Conservation (phyloP, 2,797 vertebrate species). For the Odontamblyopus rebecca region DNA sequence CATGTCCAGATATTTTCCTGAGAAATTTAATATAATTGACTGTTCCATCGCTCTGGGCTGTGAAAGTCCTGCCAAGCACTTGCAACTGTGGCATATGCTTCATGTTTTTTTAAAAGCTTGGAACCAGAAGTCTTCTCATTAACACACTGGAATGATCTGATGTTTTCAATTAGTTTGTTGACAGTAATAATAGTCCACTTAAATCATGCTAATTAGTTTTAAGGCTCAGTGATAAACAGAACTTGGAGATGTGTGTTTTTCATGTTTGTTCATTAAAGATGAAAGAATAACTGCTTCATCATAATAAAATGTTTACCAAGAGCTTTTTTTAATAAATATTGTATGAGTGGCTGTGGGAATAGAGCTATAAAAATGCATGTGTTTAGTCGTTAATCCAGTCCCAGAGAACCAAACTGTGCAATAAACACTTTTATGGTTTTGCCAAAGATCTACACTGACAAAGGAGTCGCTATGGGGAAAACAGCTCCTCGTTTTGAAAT, state of each 20-base stretch:
- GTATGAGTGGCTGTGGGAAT: background rate
- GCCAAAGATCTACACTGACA: background rate
- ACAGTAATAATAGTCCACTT: constrained; percentile 2
- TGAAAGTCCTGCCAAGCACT: constrained; percentile 22
- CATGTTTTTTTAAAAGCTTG: constrained; percentile 61
- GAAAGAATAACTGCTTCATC: background rate
- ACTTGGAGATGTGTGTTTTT: constrained; percentile 1
- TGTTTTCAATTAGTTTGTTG: constrained; percentile 16
- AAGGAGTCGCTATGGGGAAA: background rate
- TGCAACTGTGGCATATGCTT: constrained; percentile 31
- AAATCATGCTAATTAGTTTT: background rate
- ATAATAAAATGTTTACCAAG: background rate
- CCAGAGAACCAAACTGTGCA: background rate
- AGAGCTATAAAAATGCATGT: background rate
- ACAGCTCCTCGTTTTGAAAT: background rate
- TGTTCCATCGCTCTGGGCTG: constrained; percentile 13
- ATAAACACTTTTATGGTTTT: background rate
- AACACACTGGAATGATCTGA: constrained; percentile 11
- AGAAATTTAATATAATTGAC: constrained; percentile 16
- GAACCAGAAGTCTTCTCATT: constrained; percentile 36
- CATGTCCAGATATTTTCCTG: constrained; percentile 6
- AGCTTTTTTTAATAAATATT: background rate
- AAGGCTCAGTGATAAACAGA: background rate
- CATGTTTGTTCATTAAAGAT: background rate
- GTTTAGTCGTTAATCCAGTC: constrained; percentile 1